A percentile compares a stretch with the other conserved stretches of the same genome.
Evolutionary conservation across 2,113 vertebrate genomes (phyloP).

Genomic region (Sapayoa aenigma): DNA sequence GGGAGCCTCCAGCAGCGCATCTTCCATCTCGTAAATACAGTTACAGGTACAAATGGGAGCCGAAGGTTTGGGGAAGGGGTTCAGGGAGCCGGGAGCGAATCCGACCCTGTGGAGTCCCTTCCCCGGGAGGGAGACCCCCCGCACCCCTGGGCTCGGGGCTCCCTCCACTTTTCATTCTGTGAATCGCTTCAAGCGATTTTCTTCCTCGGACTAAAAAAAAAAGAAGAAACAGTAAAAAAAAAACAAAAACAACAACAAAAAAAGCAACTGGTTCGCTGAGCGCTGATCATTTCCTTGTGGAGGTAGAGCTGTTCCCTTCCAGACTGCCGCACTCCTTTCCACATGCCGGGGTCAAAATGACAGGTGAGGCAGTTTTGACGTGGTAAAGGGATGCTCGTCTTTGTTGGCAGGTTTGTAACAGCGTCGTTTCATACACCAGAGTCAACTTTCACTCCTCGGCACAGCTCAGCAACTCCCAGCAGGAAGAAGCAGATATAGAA

Average conservation of each 20-base stretch:
- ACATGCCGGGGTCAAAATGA: neutral
- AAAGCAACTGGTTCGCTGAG: neutral
- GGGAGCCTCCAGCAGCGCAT: neutral
- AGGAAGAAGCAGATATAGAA: neutral
- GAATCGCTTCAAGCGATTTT: neutral
- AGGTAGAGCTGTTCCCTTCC: neutral
- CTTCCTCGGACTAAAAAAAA: neutral
- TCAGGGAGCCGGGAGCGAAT: neutral
- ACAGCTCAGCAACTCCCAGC: neutral
- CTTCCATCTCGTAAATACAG: neutral
- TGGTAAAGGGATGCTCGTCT: neutral
- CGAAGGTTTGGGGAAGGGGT: neutral
- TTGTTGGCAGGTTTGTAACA: neutral
- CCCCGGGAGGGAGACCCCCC: neutral
- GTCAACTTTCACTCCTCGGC: neutral
- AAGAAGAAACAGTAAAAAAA: no score
- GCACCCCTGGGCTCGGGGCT: neutral
- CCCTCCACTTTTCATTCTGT: neutral
- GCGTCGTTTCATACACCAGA: neutral
- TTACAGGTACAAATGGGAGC: fast-evolving
- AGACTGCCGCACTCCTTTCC: neutral
- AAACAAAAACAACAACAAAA: no score
- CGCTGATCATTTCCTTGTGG: neutral
- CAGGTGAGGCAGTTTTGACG: neutral
- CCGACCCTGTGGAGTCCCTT: neutral